A percentile compares a stretch with the other conserved stretches of the same genome.
Evolutionary conservation across 2,797 vertebrate species (phyloP).

Genomic region (Rhadinocentrus ornatus): DNA sequence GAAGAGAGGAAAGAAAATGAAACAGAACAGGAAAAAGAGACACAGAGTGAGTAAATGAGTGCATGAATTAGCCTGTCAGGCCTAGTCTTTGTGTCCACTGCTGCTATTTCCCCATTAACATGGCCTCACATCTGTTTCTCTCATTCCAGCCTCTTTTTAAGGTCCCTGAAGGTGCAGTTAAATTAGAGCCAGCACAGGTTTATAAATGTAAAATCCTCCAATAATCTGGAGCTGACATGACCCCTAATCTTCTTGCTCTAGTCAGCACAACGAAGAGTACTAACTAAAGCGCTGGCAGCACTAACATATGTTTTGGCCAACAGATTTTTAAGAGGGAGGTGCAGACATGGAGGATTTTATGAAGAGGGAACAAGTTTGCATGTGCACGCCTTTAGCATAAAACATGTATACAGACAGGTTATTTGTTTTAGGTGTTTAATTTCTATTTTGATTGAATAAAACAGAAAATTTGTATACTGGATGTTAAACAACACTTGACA

Average conservation of each 20-base stretch:
- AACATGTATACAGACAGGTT: constrained; percentile 23
- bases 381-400: constrained; percentile 31
- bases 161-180: constrained; percentile 83
- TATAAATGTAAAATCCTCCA: constrained; percentile 84
- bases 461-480: constrained; percentile 11
- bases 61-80: constrained; percentile 52
- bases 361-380: constrained; percentile 28
- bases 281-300: constrained; percentile 58
- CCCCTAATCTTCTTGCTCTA: constrained; percentile 74
- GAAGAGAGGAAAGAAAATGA: neutral
- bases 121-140: constrained; percentile 82
- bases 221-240: constrained; percentile 82
- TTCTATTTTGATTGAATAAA: constrained; percentile 13
- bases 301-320: constrained; percentile 60
- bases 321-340: constrained; percentile 60
- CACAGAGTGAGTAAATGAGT: constrained; percentile 20
- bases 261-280: constrained; percentile 50
- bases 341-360: constrained; percentile 50
- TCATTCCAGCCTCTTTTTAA: constrained; percentile 76
- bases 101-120: constrained; percentile 72
- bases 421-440: constrained; percentile 27
- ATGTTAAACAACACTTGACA: constrained; percentile 24
- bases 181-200: constrained; percentile 83
- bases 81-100: constrained; percentile 58
- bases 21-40: constrained; percentile 10